phyloP scores from a whole-genome alignment of 2,888 invertebrate genomes.

The Cordylochernes scorpioides region DNA sequence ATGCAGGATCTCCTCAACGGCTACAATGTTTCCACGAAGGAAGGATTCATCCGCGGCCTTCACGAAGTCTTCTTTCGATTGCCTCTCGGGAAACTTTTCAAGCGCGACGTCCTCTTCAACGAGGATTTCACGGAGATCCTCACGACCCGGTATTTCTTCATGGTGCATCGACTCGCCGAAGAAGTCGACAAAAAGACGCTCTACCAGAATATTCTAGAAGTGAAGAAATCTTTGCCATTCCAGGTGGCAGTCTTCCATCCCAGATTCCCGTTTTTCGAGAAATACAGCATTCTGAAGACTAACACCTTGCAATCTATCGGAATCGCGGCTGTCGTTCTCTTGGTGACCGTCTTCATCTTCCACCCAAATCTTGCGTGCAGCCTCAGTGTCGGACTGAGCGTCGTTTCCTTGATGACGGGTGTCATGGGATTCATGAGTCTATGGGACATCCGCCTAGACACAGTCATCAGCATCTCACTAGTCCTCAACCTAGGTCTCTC shows the following conservation, averaged over 20 bases:
- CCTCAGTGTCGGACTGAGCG: constrained; percentile 47
- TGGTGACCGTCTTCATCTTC: constrained; percentile 67
- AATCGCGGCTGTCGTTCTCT: constrained; percentile 67
- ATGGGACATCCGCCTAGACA: constrained; percentile 73
- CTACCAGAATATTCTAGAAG: not conserved
- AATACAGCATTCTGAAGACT: constrained; percentile 60
- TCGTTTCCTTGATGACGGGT: constrained; percentile 71
- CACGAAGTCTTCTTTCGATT: not conserved
- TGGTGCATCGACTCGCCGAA: no score
- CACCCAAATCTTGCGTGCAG: constrained; percentile 31
- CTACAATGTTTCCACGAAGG: not conserved
- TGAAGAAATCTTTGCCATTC: constrained; percentile 26
- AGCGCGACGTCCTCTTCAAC: not conserved
- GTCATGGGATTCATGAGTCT: constrained; percentile 84
- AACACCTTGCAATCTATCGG: constrained; percentile 64
- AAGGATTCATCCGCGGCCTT: not conserved
- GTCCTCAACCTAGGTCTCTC: constrained; percentile 90
- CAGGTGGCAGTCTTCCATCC: constrained; percentile 79
- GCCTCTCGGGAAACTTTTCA: not conserved
- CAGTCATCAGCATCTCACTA: constrained; percentile 81
- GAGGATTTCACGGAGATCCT: not conserved
- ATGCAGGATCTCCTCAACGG: not conserved
- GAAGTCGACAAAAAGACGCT: no score
- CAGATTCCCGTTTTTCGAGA: constrained; percentile 75
- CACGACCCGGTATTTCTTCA: not conserved